Evolutionary conservation across 2,113 vertebrate genomes (phyloP), one percentile per base, ranked within the genome.

Genomic region (Petromus typicus): DNA sequence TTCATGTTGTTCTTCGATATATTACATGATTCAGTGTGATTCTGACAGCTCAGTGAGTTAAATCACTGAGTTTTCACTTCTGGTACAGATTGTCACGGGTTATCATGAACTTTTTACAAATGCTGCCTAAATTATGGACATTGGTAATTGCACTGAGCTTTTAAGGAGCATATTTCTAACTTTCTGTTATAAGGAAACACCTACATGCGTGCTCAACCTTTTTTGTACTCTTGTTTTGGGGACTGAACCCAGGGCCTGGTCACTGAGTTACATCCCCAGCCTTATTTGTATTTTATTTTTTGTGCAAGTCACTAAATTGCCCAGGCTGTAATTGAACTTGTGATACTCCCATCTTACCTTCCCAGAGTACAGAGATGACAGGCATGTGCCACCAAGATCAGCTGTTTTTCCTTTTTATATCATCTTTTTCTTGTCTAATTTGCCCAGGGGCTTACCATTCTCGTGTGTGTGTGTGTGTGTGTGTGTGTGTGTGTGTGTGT

Each of bases 181-280:
- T 87, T 95, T 7, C 64, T 91, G 37, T 75, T 81, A 86, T 61
- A 73, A 86, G 85, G 20, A 93, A 93, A 80, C 13, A 86, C 13
- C 32, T 51, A 45, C 51, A 3, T 89, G 61, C 7, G 12, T 32
- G 12, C 40, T 80, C 10, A 82, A 25, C 5, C 37, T 37, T 89
- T 78, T 86, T n/a, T 61, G 30, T 54, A 54, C 66, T 56, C 85
- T 61, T 32, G 11, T 59, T 54, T 96, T 37, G 43, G 45, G 45
- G 43, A 76, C 27, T 48, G 43, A 76, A 18, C 73, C 43, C 43
- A 76, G 27, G 43, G 73, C 43, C 27, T 3, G 27, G 9, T 16
- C 43, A 30, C 25, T 75, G 40, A 75, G 13, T 13, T 75, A 48
- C 14, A 45, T 30, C 40, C 14, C 27, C 45, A 76, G 73, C 6